Percentiles rank a stretch among this genome's conserved stretches.
Conservation (phyloP, 2,113 vertebrate species). For the Stegastes partitus region DNA sequence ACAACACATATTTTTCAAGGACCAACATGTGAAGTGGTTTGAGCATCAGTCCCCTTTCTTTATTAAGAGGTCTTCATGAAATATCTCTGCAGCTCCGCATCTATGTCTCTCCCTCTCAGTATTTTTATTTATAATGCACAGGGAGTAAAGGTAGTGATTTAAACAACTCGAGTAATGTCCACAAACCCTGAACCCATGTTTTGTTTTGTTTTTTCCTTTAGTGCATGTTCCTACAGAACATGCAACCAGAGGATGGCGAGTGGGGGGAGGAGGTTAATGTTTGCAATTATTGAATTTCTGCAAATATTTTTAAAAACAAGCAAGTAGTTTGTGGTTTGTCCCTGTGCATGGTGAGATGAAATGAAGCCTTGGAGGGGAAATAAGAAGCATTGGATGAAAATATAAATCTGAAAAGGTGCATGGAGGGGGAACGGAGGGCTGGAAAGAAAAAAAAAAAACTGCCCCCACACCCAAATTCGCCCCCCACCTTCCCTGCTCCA, state of each 20-base stretch:
- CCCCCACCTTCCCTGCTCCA: constrained; percentile 2
- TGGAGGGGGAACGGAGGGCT: constrained; percentile 1
- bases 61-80: constrained; percentile 57
- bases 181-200: constrained; percentile 10
- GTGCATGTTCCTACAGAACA: not conserved
- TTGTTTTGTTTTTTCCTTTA: too few relatives aligned
- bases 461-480: constrained; percentile 1
- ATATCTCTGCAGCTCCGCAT: constrained; percentile 19
- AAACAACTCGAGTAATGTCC: constrained; percentile 1
- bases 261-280: constrained; percentile 5
- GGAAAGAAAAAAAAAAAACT: not conserved
- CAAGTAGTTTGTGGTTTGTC: not conserved
- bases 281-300: not conserved
- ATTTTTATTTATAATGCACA: constrained; percentile 26
- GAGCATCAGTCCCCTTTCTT: constrained; percentile 53
- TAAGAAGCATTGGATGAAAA: not conserved
- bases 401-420: constrained; percentile 11
- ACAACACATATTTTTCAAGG: constrained; percentile 57
- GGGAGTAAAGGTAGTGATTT: constrained; percentile 16
- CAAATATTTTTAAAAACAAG: constrained; percentile 6
- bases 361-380: constrained; percentile 9
- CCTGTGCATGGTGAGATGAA: not conserved
- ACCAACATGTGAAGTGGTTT: constrained; percentile 54
- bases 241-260: not conserved
- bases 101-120: constrained; percentile 3